These are phyloP conservation scores for Patiria pectinifera DNA, from an alignment of 53 echinoderm and acorn worm genomes.

Conservation along the genomic window DNA sequence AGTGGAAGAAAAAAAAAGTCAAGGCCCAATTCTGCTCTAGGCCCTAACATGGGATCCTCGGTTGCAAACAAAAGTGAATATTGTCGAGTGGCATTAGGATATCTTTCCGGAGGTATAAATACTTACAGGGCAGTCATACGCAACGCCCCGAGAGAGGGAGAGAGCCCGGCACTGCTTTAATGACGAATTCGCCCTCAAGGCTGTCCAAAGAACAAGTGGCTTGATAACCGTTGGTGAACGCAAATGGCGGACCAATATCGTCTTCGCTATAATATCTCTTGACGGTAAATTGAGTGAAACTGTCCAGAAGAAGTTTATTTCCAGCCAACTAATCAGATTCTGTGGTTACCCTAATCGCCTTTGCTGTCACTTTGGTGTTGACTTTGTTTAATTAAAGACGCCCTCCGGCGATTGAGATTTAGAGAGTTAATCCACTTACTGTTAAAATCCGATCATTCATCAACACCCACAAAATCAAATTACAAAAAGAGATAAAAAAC, in stretches of 20 bases:
- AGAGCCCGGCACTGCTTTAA: background rate
- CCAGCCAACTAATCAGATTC: background rate
- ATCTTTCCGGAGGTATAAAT: background rate
- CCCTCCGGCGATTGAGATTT: background rate
- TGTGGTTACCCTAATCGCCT: background rate
- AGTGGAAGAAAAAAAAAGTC: no score
- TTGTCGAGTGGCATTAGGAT: background rate
- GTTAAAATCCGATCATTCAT: background rate
- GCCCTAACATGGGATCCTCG: background rate
- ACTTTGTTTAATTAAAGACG: slow-evolving; percentile 1
- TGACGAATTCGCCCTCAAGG: background rate
- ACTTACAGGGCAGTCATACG: background rate
- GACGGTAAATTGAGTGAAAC: background rate
- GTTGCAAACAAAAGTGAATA: background rate
- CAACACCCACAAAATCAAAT: background rate
- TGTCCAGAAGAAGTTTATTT: background rate
- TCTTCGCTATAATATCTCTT: background rate
- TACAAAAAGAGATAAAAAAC: background rate
- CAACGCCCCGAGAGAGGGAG: background rate
- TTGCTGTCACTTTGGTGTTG: background rate
- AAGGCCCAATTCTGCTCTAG: background rate
- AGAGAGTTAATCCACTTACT: background rate
- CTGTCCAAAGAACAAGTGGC: background rate
- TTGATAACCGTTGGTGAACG: background rate
- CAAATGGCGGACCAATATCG: background rate